Evolutionary conservation across 2,797 vertebrate species (phyloP).

Genomic region (Perodicticus potto): DNA sequence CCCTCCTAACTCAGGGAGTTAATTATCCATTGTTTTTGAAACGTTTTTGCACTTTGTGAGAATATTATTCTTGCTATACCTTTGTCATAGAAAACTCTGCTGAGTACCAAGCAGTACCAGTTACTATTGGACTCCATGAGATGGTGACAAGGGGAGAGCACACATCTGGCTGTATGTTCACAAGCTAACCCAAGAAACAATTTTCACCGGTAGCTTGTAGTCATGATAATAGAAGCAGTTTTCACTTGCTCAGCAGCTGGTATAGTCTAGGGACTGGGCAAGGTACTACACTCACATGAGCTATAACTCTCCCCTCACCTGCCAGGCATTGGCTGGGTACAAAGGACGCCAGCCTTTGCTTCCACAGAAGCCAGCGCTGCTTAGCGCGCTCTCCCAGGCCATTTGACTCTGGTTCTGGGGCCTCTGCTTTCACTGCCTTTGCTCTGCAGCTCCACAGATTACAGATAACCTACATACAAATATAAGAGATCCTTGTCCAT

Average conservation of each 20-base stretch:
- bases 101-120: not conserved
- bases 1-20: not conserved
- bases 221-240: not conserved
- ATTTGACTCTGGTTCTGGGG: not conserved
- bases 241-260: not conserved
- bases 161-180: not conserved
- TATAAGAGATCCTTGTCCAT: not conserved
- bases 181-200: not conserved
- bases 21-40: not conserved
- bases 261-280: not conserved
- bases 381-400: not conserved
- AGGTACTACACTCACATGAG: not conserved
- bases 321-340: no score
- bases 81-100: slow-evolving; percentile 27
- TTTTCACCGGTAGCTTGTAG: not conserved
- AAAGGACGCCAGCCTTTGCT: not conserved
- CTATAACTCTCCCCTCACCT: not conserved
- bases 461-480: not conserved
- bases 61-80: slow-evolving; percentile 29
- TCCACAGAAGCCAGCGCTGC: not conserved
- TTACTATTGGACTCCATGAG: not conserved
- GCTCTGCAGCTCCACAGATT: not conserved
- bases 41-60: not conserved
- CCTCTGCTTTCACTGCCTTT: not conserved
- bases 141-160: not conserved